A percentile compares a stretch with the other conserved stretches of the same genome.
phyloP scores from a whole-genome alignment of 1,140 invertebrate genomes.

The Sinella curviseta region DNA sequence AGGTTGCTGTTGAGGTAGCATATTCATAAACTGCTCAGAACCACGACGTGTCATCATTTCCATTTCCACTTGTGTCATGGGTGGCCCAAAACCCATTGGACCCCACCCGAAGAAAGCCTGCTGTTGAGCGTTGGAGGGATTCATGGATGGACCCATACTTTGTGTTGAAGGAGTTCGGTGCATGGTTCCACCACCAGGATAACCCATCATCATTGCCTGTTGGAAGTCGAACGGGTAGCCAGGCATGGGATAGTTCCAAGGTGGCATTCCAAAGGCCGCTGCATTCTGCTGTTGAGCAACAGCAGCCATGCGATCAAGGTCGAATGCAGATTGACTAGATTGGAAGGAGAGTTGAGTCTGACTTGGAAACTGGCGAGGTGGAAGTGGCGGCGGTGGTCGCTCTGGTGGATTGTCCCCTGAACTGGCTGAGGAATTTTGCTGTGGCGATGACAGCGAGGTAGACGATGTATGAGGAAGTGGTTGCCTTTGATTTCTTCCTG shows the following conservation, averaged over 20 bases:
- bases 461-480: not conserved
- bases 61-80: constrained; percentile 29
- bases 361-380: constrained; percentile 38
- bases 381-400: constrained; percentile 47
- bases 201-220: constrained; percentile 34
- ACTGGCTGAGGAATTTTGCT: not conserved
- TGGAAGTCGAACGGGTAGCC: constrained; percentile 31
- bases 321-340: constrained; percentile 39
- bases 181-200: constrained; percentile 29
- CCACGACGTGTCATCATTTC: constrained; percentile 32
- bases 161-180: constrained; percentile 36
- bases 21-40: constrained; percentile 12
- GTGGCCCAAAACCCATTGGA: constrained; percentile 25
- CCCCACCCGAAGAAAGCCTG: constrained; percentile 29
- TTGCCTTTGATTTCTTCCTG: constrained; percentile 10
- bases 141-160: constrained; percentile 33
- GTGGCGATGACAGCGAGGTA: not conserved
- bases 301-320: constrained; percentile 37
- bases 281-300: not conserved
- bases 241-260: constrained; percentile 29
- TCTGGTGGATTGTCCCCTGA: constrained; percentile 39
- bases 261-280: not conserved
- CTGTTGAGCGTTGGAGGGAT: not conserved
- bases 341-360: constrained; percentile 23
- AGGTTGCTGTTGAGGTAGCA: not conserved